These are phyloP conservation scores for Cheilosia pagana DNA, from an alignment of 2,888 invertebrate species.

Conservation along the genomic window DNA sequence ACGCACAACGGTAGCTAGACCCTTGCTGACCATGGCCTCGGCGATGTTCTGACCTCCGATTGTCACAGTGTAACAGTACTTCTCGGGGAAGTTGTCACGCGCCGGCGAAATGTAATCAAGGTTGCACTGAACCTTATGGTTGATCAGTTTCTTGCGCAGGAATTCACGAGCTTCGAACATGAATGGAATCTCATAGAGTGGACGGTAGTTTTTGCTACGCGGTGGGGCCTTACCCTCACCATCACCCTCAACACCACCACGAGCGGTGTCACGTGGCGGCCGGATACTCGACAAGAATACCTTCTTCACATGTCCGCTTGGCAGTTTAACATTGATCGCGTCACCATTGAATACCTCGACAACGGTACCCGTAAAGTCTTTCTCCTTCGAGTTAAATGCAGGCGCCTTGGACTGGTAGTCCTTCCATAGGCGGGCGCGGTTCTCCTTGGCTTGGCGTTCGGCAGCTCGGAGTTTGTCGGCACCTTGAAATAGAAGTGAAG, in stretches of 20 bases:
- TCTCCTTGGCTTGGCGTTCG: slow-evolving; percentile 94
- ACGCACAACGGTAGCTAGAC: slow-evolving; percentile 95
- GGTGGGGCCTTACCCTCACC: slow-evolving; percentile 86
- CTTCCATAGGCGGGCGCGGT: slow-evolving; percentile 94
- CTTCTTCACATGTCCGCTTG: slow-evolving; percentile 92
- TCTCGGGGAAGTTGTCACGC: slow-evolving; percentile 96
- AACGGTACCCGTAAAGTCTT: slow-evolving; percentile 92
- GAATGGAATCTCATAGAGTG: slow-evolving; percentile 98
- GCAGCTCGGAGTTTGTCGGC: slow-evolving; percentile 93
- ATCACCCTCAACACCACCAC: slow-evolving; percentile 87
- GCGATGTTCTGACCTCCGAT: slow-evolving; percentile 95
- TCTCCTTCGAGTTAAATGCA: slow-evolving; percentile 90
- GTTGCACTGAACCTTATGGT: slow-evolving; percentile 95
- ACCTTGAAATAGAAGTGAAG: slow-evolving; percentile 83
- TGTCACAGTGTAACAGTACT: slow-evolving; percentile 96
- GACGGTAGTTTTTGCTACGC: slow-evolving; percentile 91
- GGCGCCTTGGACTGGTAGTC: slow-evolving; percentile 92
- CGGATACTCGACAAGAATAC: slow-evolving; percentile 98
- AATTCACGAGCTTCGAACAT: slow-evolving; percentile 99
- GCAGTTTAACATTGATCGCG: slow-evolving; percentile 92
- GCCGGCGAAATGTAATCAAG: slow-evolving; percentile 99
- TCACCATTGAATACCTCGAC: slow-evolving; percentile 97
- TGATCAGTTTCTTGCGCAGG: slow-evolving; percentile 96
- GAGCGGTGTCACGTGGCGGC: slow-evolving; percentile 91
- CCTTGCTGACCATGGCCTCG: slow-evolving; percentile 95